phyloP scores from a whole-genome alignment of 2,888 invertebrate genomes.

The Dromius quadrimaculatus region DNA sequence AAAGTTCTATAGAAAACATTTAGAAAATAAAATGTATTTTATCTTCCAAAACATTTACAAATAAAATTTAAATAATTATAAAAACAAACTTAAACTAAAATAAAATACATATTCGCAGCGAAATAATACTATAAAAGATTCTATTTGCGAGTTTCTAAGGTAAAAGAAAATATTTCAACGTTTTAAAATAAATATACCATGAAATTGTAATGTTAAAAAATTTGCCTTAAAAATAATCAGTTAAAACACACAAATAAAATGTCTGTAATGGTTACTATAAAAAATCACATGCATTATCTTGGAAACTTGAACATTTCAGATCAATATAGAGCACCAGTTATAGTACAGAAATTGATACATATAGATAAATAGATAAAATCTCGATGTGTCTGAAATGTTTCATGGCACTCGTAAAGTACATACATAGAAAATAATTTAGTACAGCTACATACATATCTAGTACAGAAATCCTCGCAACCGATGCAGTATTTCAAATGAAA shows the following conservation, averaged over 20 bases:
- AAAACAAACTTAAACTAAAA: constrained; percentile 17
- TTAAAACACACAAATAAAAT: constrained; percentile 25
- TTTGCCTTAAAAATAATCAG: background rate
- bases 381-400: constrained; percentile 29
- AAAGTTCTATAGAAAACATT: constrained; percentile 24
- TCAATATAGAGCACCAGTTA: constrained; percentile 13
- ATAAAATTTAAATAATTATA: constrained; percentile 31
- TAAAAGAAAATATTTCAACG: constrained; percentile 15
- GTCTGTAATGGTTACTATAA: constrained; percentile 21
- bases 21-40: constrained; percentile 13
- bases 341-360: constrained; percentile 14
- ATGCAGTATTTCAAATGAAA: constrained; percentile 8
- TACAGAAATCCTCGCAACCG: constrained; percentile 15
- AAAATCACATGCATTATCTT: constrained; percentile 27
- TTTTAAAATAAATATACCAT: constrained; percentile 25
- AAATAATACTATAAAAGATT: constrained; percentile 31
- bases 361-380: constrained; percentile 37
- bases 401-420: constrained; percentile 38
- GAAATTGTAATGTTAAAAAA: constrained; percentile 7
- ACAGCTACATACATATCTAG: background rate
- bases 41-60: constrained; percentile 31
- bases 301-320: constrained; percentile 16
- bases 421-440: constrained; percentile 31
- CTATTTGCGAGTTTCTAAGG: constrained; percentile 13
- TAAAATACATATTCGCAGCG: constrained; percentile 13